Conservation (phyloP, 1,140 invertebrate species). For the Tachypleus tridentatus region DNA sequence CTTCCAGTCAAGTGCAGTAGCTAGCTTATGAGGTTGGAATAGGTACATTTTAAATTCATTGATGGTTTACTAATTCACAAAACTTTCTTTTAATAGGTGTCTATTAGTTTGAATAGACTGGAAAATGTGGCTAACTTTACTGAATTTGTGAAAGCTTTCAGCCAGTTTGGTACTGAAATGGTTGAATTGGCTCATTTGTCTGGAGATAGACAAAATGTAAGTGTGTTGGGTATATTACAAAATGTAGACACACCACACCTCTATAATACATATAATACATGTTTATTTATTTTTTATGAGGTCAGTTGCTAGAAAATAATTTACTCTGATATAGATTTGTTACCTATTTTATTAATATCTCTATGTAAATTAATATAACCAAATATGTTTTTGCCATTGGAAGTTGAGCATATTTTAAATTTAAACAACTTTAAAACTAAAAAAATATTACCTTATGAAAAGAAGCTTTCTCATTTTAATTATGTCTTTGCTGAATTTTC, state of each 20-base stretch:
- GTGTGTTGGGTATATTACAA: constrained; percentile 2
- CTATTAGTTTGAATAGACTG: constrained; percentile 43
- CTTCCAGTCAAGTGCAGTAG: no score
- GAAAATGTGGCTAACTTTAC: constrained; percentile 94
- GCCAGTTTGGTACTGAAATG: constrained; percentile 96
- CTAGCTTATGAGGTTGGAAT: neutral
- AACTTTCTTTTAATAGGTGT: constrained; percentile 21
- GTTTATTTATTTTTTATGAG: neutral
- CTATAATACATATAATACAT: neutral
- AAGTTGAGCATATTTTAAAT: neutral
- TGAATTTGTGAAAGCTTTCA: constrained; percentile 97
- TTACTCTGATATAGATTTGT: neutral
- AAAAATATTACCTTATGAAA: neutral
- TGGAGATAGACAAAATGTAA: constrained; percentile 43
- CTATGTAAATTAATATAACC: neutral
- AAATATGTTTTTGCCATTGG: neutral
- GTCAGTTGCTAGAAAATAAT: constrained; percentile 1
- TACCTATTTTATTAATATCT: neutral
- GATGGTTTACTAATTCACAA: neutral
- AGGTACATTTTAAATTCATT: constrained; percentile 8
- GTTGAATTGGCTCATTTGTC: constrained; percentile 92
- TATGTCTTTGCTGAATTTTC: neutral
- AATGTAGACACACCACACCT: neutral
- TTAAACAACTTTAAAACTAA: no score
- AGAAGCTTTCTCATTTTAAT: neutral